Conservation (phyloP, 2,113 vertebrate species). For the Tenrec ecaudatus region DNA sequence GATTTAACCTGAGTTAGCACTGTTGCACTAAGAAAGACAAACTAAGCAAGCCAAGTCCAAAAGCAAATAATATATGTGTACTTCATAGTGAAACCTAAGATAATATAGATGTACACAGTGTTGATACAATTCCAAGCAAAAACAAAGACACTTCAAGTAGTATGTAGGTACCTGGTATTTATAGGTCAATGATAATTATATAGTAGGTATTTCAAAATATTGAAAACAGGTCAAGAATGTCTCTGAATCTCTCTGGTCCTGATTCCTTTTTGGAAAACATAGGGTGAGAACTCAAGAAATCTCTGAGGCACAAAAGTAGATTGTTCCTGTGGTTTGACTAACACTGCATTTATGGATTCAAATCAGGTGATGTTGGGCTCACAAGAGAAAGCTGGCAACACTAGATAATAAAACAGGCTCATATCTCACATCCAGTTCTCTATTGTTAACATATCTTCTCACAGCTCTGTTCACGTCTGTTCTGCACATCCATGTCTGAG, state of each 20-base stretch:
- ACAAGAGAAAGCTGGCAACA: neutral
- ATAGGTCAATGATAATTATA: neutral
- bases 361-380: neutral
- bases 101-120: neutral
- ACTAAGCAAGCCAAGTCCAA: slow-evolving; percentile 14
- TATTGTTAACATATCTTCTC: neutral
- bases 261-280: neutral
- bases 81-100: neutral
- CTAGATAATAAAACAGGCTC: neutral
- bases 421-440: neutral
- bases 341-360: neutral
- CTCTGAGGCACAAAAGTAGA: neutral
- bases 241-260: neutral
- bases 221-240: neutral
- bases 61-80: neutral
- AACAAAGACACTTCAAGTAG: neutral
- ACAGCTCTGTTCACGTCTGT: neutral
- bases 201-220: neutral
- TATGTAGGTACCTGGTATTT: neutral
- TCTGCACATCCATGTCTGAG: neutral
- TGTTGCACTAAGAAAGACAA: neutral
- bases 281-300: neutral
- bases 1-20: neutral
- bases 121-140: slow-evolving; percentile 6
- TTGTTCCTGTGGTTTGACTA: neutral